Evolutionary conservation across 1,140 invertebrate species (phyloP), one percentile per base, ranked within the genome.

Genomic region (Ephestia elutella): DNA sequence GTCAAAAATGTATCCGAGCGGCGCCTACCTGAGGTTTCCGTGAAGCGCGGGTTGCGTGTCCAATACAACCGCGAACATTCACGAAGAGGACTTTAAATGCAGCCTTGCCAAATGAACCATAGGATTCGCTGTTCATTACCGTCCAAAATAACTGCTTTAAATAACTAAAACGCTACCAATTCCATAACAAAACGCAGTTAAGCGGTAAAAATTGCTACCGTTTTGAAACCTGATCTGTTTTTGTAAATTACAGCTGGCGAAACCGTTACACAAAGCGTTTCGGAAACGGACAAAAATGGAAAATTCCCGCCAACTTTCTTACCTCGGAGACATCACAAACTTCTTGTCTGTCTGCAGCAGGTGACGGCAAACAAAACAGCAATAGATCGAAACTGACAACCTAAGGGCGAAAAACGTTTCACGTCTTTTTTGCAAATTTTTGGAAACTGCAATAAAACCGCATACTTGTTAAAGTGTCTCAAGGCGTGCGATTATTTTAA

Each of bases 371-470:
- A 80, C 77, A 83, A 75, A 70, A 68, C 61, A 59, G 71, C 62
- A 70, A 80, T 71, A 80, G 78, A 79, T 79, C 65, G 63, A 51
- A 56, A 65, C 68, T 71, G 71, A 76, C 67, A 75, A 5, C 67
- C 65, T 75, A 75, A 62, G 62, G 62, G 60, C 57, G 65, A 70
- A 70, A 73, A 75, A 74, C 59, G 68, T 63, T 65, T 63, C 61
- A 73, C 57, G 70, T 75, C 58, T 54, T 54, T 78, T 68, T 68
- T 61, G 61, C 59, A 62, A 68, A 66, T 57, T 82, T 85, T 82
- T 61, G 72, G 73, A 70, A 80, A 86, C 83, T 80, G 73, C 73
- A 77, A 78, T 78, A 75, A 79, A 80, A 84, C 81, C 80, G 68
- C 81, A 82, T 56, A 49, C 56, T 62, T 68, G 75, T 75, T 75